Conservation (phyloP, 1,140 invertebrate genomes). For the Drosophila parabipectinata region DNA sequence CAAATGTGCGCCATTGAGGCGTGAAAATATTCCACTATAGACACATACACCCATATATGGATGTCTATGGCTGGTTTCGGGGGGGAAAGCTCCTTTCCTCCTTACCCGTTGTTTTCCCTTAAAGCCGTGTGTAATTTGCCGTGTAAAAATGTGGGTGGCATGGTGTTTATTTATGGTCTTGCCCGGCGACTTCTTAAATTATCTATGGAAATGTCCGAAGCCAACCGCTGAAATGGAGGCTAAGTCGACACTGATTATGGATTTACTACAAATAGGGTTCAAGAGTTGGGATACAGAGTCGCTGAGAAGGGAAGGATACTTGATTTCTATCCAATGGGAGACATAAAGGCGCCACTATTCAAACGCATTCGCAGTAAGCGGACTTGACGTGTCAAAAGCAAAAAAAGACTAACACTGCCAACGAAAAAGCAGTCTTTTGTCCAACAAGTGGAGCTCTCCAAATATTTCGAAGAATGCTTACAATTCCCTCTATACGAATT, state of each 20-base stretch:
- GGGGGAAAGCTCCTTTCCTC: background rate
- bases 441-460: slow-evolving; percentile 10
- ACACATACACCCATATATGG: slow-evolving; percentile 40
- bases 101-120: slow-evolving; percentile 24
- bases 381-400: slow-evolving; percentile 28
- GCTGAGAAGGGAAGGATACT: background rate
- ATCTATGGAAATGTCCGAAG: slow-evolving; percentile 49
- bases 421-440: slow-evolving; percentile 18
- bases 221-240: slow-evolving; percentile 32
- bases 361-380: slow-evolving; percentile 1
- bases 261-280: slow-evolving; percentile 9
- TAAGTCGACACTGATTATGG: slow-evolving; percentile 54
- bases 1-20: slow-evolving; percentile 80
- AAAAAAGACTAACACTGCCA: background rate
- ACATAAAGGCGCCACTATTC: slow-evolving; percentile 25
- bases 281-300: slow-evolving; percentile 15
- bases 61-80: background rate
- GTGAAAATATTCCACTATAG: slow-evolving; percentile 81
- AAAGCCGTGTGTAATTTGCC: slow-evolving; percentile 69
- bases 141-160: slow-evolving; percentile 57
- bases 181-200: slow-evolving; percentile 32
- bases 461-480: background rate
- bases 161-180: slow-evolving; percentile 67
- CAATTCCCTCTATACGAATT: slow-evolving; percentile 12
- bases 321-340: slow-evolving; percentile 14